phyloP scores from a whole-genome alignment of 1,140 invertebrate genomes.

The Cheumatopsyche charites region DNA sequence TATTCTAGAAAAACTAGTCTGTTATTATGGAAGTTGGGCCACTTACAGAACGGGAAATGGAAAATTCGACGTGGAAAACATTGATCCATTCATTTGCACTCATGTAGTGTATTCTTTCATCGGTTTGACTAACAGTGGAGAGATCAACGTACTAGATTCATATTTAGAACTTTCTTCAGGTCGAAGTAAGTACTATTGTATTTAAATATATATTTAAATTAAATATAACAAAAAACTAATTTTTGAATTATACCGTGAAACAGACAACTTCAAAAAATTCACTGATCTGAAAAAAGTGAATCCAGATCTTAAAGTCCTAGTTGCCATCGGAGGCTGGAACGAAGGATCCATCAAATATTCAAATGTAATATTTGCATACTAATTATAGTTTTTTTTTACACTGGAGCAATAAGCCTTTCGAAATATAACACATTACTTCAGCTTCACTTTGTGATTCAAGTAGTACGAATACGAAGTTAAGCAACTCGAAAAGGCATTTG shows the following conservation, averaged over 20 bases:
- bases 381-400: conserved; percentile 29
- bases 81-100: conserved; percentile 74
- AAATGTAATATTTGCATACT: conserved; percentile 56
- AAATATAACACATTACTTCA: too few species aligned
- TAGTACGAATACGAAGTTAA: too few species aligned
- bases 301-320: conserved; percentile 53
- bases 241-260: not conserved
- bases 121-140: conserved; percentile 59
- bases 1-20: conserved; percentile 63
- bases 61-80: conserved; percentile 68
- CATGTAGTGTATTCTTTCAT: conserved; percentile 77
- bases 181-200: not conserved
- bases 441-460: too few species aligned
- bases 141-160: not conserved
- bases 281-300: conserved; percentile 27
- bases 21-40: conserved; percentile 78
- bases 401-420: too few species aligned
- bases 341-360: conserved; percentile 75
- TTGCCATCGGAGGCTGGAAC: conserved; percentile 81
- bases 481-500: too few species aligned
- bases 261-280: conserved; percentile 1
- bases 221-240: too few species aligned
- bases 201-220: too few species aligned
- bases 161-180: not conserved
- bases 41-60: conserved; percentile 69